Base-by-base conservation (phyloP, 2,113 vertebrate species). In the Nerophis ophidion region DNA sequence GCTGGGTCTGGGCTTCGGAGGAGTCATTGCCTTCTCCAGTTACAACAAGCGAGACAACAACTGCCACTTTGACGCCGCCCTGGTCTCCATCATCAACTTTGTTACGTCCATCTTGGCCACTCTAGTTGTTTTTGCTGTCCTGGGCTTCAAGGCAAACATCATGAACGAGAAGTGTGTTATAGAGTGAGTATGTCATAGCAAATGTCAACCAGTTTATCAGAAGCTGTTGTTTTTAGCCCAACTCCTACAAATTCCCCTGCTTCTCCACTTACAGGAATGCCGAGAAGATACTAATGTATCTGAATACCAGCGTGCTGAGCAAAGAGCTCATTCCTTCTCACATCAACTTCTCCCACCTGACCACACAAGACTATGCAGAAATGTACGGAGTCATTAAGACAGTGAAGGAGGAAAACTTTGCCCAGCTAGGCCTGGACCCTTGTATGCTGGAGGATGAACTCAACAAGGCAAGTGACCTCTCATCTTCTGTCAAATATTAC, bases 1-100 rank as follows among this genome's bases (percentile, higher is more conserved):
- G 12, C 75, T 99, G 48, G 97, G 97, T 3, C 80, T 99, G 61
- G 97, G 97, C 36, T 99, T 99, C 0, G 97, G 97, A 1, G 97
- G 97, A 0, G 97, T 99, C 83, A 99, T 99, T 0, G 97, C 97
- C 57, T 99, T 99, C 87, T 99, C 97, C 80, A 98, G 95, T 88
- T 99, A 98, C 92, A 99, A 99, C 88, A 99, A 99, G 73, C 92
- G 93, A 52, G 95, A 99, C 87, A 99, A 99, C 88, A 99, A 99
- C 90, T 99, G 97, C 76, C 97, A 99, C 82, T 99, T 99, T 0
- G 97, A 99, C 0, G 97, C 97, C 0, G 88, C 92, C 0, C 90
- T 99, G 0, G 97, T 99, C 61, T 97, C 97, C 74, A 67, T 94
- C 82, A 99, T 99, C 81, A 99, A 99, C 83, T 99, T 99, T 76